Percentiles rank a stretch among this genome's conserved stretches.
Conservation (phyloP, 2,888 invertebrate species). For the Brachyptera risi region DNA sequence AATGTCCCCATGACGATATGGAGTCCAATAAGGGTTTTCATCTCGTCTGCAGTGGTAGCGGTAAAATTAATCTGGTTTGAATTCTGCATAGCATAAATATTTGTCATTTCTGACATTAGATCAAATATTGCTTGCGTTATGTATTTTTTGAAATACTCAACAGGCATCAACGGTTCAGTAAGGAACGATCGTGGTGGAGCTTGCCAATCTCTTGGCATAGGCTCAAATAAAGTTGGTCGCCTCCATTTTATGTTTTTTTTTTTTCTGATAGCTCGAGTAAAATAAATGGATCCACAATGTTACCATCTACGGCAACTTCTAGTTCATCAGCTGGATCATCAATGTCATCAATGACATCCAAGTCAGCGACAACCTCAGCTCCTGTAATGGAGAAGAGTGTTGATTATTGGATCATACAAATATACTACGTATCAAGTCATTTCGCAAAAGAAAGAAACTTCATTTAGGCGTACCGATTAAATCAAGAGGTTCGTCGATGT, state of each 20-base stretch:
- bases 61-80: too few relatives aligned
- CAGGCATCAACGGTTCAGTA: background rate
- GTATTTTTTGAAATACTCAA: background rate
- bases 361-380: too few relatives aligned
- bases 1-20: slow-evolving; percentile 24
- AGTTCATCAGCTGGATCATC: too few relatives aligned
- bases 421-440: too few relatives aligned
- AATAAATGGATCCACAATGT: background rate
- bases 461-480: too few relatives aligned
- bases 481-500: too few relatives aligned
- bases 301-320: too few relatives aligned
- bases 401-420: too few relatives aligned
- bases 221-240: background rate
- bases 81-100: slow-evolving; percentile 38
- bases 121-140: background rate
- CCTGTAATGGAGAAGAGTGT: too few relatives aligned
- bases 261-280: background rate
- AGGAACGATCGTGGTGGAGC: too few relatives aligned
- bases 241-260: slow-evolving; percentile 3
- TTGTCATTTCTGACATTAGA: slow-evolving; percentile 23
- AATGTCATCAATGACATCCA: too few relatives aligned
- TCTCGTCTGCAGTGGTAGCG: slow-evolving; percentile 12
- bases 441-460: too few relatives aligned
- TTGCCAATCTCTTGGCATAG: background rate
- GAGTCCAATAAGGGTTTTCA: slow-evolving; percentile 24